Conservation (phyloP, 2,888 invertebrate species). For the Lochmaea capreae region DNA sequence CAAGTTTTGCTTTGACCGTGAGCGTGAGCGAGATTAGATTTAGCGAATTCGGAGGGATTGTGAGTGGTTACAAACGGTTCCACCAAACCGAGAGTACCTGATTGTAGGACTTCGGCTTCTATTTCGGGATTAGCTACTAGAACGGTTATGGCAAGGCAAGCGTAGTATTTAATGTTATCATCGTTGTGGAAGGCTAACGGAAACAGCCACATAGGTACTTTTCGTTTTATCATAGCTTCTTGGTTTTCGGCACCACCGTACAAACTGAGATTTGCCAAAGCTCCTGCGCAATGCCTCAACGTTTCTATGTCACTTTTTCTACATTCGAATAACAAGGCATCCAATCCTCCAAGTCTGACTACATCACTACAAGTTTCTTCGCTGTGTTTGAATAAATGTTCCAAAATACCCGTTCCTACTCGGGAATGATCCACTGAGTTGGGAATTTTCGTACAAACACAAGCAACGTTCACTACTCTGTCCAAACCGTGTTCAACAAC, state of each 20-base stretch:
- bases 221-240: slow-evolving; percentile 95
- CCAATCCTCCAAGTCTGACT: slow-evolving; percentile 90
- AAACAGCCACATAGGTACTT: slow-evolving; percentile 97
- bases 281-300: slow-evolving; percentile 94
- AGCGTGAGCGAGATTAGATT: slow-evolving; percentile 90
- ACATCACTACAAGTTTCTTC: slow-evolving; percentile 96
- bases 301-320: slow-evolving; percentile 93
- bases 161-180: slow-evolving; percentile 98
- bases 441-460: slow-evolving; percentile 83
- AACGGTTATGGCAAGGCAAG: slow-evolving; percentile 96
- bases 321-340: slow-evolving; percentile 95
- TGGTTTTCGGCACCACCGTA: slow-evolving; percentile 98
- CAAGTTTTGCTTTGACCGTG: slow-evolving; percentile 97
- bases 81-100: slow-evolving; percentile 96
- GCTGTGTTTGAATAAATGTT: slow-evolving; percentile 95
- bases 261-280: slow-evolving; percentile 93
- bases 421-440: slow-evolving; percentile 85
- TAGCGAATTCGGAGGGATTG: slow-evolving; percentile 95
- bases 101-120: slow-evolving; percentile 94
- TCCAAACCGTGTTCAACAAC: slow-evolving; percentile 93
- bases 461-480: slow-evolving; percentile 91
- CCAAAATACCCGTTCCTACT: slow-evolving; percentile 91
- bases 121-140: slow-evolving; percentile 98
- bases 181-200: slow-evolving; percentile 96
- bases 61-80: slow-evolving; percentile 96